These are phyloP conservation scores for Ptychochromis oligacanthus DNA, from an alignment of 2,113 vertebrate species.

Conservation along the genomic window DNA sequence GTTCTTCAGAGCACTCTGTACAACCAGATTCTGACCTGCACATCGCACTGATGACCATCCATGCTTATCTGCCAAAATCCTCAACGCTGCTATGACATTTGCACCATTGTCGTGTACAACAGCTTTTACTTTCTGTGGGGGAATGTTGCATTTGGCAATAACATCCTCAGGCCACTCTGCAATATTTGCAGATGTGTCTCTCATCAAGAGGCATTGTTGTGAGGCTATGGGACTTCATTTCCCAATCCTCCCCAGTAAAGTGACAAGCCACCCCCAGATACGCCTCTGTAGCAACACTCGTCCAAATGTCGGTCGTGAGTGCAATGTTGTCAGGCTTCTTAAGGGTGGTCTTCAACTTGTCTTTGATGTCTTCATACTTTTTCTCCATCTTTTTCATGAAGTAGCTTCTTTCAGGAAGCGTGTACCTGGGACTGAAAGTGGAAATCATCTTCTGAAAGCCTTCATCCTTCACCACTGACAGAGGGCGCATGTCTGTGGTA, in stretches of 20 bases:
- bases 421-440: slow-evolving; percentile 25
- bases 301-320: background rate
- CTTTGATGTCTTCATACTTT: background rate
- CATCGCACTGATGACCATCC: slow-evolving; percentile 25
- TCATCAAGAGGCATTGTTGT: too few species aligned
- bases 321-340: background rate
- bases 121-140: slow-evolving; percentile 29
- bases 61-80: slow-evolving; percentile 11
- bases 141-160: background rate
- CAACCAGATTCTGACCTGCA: slow-evolving; percentile 45
- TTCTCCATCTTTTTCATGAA: background rate
- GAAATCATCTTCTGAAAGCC: slow-evolving; percentile 34
- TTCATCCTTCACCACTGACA: slow-evolving; percentile 23
- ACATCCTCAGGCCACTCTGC: too few species aligned
- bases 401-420: slow-evolving; percentile 6
- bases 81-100: slow-evolving; percentile 4
- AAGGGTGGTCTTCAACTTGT: background rate
- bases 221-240: too few species aligned
- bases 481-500: background rate
- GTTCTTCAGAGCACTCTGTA: slow-evolving; percentile 14
- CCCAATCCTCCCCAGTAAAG: too few species aligned
- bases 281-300: background rate
- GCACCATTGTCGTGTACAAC: slow-evolving; percentile 37
- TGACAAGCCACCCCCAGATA: too few species aligned
- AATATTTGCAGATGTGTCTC: too few species aligned